phyloP scores from a whole-genome alignment of 2,797 vertebrate genomes.

The Knipowitschia caucasica region DNA sequence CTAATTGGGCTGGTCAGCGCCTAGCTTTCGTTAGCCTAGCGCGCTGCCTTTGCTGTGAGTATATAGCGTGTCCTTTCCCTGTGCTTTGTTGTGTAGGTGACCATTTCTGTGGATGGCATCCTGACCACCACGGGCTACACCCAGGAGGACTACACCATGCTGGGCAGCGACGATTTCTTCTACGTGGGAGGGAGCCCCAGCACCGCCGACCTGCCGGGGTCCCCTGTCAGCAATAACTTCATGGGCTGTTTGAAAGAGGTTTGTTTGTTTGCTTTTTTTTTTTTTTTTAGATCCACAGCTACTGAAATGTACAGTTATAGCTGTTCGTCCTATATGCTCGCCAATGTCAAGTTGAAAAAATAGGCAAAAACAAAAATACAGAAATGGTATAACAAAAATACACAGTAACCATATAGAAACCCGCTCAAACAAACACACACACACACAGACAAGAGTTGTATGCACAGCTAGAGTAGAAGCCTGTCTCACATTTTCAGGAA shows the following conservation, averaged over 20 bases:
- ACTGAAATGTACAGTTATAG: too few species aligned
- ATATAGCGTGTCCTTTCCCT: conserved; percentile 99
- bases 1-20: conserved; percentile 75
- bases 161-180: conserved; percentile 99
- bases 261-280: too few species aligned
- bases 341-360: too few species aligned
- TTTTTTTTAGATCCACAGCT: too few species aligned
- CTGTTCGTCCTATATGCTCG: too few species aligned
- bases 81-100: conserved; percentile 99
- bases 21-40: conserved; percentile 66
- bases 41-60: conserved; percentile 86
- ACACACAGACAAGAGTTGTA: too few species aligned
- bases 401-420: too few species aligned
- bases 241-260: conserved; percentile 99
- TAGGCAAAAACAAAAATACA: too few species aligned
- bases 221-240: conserved; percentile 99
- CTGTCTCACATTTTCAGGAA: too few species aligned
- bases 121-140: conserved; percentile 99
- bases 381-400: too few species aligned
- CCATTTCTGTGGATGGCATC: conserved; percentile 99
- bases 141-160: conserved; percentile 99
- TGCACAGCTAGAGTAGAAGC: too few species aligned
- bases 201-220: conserved; percentile 97
- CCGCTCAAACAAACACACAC: too few species aligned
- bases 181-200: conserved; percentile 99